Evolutionary conservation across 2,797 vertebrate species (phyloP), one percentile per base, ranked within the genome.

Genomic region (Tadarida brasiliensis): DNA sequence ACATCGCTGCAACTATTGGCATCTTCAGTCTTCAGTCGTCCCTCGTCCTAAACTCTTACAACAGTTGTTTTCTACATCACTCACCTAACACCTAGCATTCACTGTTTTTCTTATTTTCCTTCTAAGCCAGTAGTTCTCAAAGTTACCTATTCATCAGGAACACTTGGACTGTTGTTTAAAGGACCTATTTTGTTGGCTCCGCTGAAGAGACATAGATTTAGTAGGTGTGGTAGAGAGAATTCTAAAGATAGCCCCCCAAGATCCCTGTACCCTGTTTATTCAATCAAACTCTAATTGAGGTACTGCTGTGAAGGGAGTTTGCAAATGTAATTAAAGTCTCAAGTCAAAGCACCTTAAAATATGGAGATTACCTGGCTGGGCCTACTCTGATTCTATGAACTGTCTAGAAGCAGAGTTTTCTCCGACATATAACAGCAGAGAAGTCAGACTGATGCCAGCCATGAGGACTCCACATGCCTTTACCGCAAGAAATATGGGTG

Each of bases 251-350:
- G 30, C 8, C 11, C 35, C 30, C 81, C 30, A 84, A 77, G 33
- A 80, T 17, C 80, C 22, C 26, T 20, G 1, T 61, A 76, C 33
- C 11, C 33, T 59, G 30, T 63, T 90, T 82, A 82, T 89, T 96
- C 59, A 63, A 88, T 81, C 57, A 78, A 91, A 70, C 11, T 87
- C n/a, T 71, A 90, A 90, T 33, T 9, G 7, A 94, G 56, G 39
- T 85, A 90, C 51, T 85, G 30, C 26, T 76, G 30, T 65, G 73
- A 88, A 94, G 85, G 63, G 30, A 80, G 67, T 89, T 73, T 93
- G 49, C 30, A 96, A n/a, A 80, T 67, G 22, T 87, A 87, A 95
- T 90, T 96, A 67, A 96, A 85, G 61, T 90, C 81, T 78, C 61
- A 90, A 67, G 20, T 51, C 8, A 11, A 30, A 28, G 2, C 51